A percentile compares a stretch with the other conserved stretches of the same genome.
These are phyloP conservation scores for Choreutis nemorana DNA, from an alignment of 2,888 invertebrate species.

Conservation along the genomic window DNA sequence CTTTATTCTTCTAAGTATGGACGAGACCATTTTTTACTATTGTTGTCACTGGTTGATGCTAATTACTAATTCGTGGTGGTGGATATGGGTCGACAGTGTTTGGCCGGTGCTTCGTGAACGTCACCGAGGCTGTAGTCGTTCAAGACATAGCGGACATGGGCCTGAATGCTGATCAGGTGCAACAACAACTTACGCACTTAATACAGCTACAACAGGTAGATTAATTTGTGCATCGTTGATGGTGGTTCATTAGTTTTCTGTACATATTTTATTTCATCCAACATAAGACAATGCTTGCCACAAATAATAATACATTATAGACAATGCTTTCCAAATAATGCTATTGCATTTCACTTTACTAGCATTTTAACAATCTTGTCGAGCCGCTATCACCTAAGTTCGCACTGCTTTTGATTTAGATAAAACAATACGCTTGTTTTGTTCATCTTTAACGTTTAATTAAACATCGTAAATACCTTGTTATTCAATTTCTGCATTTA, in stretches of 20 bases:
- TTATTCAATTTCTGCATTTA: no score
- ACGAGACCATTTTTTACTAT: no score
- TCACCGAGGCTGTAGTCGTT: conserved; percentile 24
- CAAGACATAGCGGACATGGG: conserved; percentile 15
- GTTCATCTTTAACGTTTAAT: no score
- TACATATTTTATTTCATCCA: neutral
- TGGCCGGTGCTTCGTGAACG: conserved; percentile 44
- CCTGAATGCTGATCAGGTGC: conserved; percentile 23
- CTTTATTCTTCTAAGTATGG: no score
- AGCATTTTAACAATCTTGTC: no score
- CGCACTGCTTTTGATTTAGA: no score
- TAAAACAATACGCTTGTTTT: no score
- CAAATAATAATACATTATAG: no score
- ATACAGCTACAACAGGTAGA: conserved; percentile 43
- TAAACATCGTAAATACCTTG: no score
- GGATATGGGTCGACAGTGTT: conserved; percentile 49
- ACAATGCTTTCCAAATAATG: neutral
- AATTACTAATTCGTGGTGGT: conserved; percentile 18
- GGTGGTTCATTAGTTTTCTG: neutral
- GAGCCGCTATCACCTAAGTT: no score
- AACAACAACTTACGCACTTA: conserved; percentile 28
- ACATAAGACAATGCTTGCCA: no score
- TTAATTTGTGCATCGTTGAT: neutral
- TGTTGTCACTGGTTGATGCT: conserved; percentile 18
- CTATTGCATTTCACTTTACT: neutral